Evolutionary conservation across 2,113 vertebrate species (phyloP).

Genomic region (Gavia stellata): DNA sequence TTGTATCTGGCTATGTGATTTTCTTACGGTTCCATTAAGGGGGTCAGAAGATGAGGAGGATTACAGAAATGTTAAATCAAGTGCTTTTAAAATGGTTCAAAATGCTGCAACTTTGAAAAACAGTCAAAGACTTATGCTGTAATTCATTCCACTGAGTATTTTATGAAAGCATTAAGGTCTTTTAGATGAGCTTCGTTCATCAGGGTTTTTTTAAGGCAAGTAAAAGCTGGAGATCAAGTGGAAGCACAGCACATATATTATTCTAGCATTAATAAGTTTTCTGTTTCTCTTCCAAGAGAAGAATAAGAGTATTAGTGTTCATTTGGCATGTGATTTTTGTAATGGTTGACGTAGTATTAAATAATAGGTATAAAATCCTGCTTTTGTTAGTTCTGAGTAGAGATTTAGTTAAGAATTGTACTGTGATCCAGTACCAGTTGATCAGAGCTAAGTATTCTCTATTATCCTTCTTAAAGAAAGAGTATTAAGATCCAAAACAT

Average conservation of each 20-base stretch:
- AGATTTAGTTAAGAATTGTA: neutral
- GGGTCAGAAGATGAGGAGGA: neutral
- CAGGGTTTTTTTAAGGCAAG: neutral
- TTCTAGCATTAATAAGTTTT: neutral
- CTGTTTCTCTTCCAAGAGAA: neutral
- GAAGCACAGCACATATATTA: neutral
- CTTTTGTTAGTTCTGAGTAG: neutral
- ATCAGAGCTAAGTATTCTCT: neutral
- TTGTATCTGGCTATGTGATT: neutral
- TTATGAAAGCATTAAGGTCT: neutral
- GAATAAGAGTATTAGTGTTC: neutral
- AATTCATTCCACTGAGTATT: neutral
- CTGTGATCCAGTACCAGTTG: neutral
- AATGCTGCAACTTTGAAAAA: neutral
- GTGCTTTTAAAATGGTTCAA: neutral
- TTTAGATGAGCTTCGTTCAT: neutral
- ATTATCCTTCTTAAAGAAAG: neutral
- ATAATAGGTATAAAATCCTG: neutral
- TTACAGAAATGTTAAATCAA: neutral
- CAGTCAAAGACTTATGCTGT: neutral
- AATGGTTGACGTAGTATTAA: neutral
- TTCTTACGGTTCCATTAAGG: neutral
- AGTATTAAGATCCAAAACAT: neutral
- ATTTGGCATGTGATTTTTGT: neutral
- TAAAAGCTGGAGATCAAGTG: neutral